These are phyloP conservation scores for Junonia oenone DNA, from an alignment of 2,888 invertebrate genomes.

Conservation along the genomic window DNA sequence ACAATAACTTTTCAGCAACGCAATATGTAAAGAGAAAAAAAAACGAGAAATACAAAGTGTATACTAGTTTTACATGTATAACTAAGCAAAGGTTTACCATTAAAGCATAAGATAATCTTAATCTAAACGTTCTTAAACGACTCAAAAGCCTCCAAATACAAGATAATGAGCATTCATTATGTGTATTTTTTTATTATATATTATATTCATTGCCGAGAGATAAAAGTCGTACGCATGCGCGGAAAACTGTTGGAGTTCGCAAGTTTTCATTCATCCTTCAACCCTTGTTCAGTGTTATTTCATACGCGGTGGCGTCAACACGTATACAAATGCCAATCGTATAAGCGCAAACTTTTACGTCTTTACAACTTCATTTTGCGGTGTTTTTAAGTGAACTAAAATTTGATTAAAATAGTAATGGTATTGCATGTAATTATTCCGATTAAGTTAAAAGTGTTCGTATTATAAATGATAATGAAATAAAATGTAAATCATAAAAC, in stretches of 20 bases:
- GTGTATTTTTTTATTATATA: too few relatives aligned
- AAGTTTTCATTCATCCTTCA: constrained; percentile 45
- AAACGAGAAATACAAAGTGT: too few relatives aligned
- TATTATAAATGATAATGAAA: constrained; percentile 1
- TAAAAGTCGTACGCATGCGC: constrained; percentile 63
- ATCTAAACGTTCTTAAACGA: constrained; percentile 26
- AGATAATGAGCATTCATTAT: constrained; percentile 32
- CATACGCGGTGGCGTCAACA: constrained; percentile 37
- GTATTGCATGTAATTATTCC: neutral
- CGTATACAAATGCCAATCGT: constrained; percentile 31
- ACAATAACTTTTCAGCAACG: too few relatives aligned
- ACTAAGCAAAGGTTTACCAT: too few relatives aligned
- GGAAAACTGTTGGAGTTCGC: constrained; percentile 30
- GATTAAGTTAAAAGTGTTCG: constrained; percentile 7
- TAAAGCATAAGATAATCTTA: too few relatives aligned
- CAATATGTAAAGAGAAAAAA: too few relatives aligned
- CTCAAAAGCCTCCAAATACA: constrained; percentile 27
- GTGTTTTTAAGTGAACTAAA: constrained; percentile 7
- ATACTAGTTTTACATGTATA: too few relatives aligned
- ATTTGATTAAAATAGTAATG: neutral
- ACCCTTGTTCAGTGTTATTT: constrained; percentile 49
- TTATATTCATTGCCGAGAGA: too few relatives aligned
- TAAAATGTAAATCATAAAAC: constrained; percentile 32
- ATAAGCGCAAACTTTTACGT: constrained; percentile 42
- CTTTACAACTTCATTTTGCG: constrained; percentile 5